Percentiles rank a stretch among this genome's conserved stretches.
phyloP scores from a whole-genome alignment of 1,140 invertebrate genomes.

The Penaeus indicus region DNA sequence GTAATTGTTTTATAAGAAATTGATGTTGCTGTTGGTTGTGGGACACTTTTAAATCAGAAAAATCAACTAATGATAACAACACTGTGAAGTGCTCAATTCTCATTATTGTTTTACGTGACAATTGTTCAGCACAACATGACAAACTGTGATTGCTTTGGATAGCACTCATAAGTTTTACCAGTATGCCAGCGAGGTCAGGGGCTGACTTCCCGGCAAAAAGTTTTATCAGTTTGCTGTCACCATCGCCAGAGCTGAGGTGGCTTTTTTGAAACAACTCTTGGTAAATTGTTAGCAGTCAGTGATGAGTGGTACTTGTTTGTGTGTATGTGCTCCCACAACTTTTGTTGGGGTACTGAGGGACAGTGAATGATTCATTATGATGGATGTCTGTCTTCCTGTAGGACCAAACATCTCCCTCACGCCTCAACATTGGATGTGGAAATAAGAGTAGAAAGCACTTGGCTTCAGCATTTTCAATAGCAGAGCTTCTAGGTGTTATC shows the following conservation, averaged over 20 bases:
- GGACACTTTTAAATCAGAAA: background rate
- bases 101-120: background rate
- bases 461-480: constrained; percentile 30
- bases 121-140: constrained; percentile 22
- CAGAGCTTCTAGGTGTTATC: constrained; percentile 26
- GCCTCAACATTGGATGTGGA: background rate
- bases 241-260: too few species aligned
- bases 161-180: background rate
- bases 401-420: background rate
- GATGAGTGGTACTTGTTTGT: constrained; percentile 9
- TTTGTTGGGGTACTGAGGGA: constrained; percentile 11
- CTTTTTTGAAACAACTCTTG: background rate
- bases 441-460: constrained; percentile 14
- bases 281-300: constrained; percentile 12
- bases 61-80: background rate
- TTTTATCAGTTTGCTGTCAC: too few species aligned
- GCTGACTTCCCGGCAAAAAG: too few species aligned
- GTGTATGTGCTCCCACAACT: constrained; percentile 10
- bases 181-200: too few species aligned
- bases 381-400: constrained; percentile 27
- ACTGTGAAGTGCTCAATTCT: constrained; percentile 11
- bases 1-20: background rate
- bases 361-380: background rate
- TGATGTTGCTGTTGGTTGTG: background rate
- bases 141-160: constrained; percentile 24